Conservation (phyloP, 2,888 invertebrate genomes). For the Laothoe populi region DNA sequence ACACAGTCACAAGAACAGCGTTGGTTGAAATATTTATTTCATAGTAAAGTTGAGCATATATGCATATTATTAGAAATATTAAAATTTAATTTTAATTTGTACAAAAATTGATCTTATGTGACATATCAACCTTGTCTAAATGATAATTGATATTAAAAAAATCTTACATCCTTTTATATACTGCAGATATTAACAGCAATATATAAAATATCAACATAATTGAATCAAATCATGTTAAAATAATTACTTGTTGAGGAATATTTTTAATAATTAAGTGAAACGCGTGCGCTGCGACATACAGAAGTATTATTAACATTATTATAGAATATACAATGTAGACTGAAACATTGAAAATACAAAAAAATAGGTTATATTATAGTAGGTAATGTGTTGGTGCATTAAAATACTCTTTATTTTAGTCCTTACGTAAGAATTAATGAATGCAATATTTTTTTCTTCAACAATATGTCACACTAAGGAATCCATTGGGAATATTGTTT, state of each 20-base stretch:
- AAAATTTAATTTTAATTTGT: too few species aligned
- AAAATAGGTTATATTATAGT: constrained; percentile 7
- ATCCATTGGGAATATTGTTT: too few species aligned
- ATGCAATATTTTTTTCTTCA: background rate
- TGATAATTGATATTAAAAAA: too few species aligned
- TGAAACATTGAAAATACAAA: constrained; percentile 19
- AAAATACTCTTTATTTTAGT: constrained; percentile 33
- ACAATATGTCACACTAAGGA: background rate
- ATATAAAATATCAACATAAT: background rate
- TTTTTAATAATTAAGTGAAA: background rate
- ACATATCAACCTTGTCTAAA: too few species aligned
- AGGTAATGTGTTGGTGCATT: constrained; percentile 13
- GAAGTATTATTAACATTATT: constrained; percentile 32
- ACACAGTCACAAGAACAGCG: too few species aligned
- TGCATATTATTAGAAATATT: too few species aligned
- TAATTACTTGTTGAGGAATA: background rate
- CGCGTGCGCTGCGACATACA: background rate
- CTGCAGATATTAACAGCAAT: too few species aligned
- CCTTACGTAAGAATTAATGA: background rate
- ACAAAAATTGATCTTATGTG: too few species aligned
- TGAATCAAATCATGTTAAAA: background rate
- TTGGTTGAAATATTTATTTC: too few species aligned
- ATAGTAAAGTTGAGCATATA: too few species aligned
- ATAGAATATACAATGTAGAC: constrained; percentile 14
- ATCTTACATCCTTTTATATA: too few species aligned